Evolutionary conservation across 1,140 invertebrate genomes (phyloP).

Genomic region (Ceratina japonica): DNA sequence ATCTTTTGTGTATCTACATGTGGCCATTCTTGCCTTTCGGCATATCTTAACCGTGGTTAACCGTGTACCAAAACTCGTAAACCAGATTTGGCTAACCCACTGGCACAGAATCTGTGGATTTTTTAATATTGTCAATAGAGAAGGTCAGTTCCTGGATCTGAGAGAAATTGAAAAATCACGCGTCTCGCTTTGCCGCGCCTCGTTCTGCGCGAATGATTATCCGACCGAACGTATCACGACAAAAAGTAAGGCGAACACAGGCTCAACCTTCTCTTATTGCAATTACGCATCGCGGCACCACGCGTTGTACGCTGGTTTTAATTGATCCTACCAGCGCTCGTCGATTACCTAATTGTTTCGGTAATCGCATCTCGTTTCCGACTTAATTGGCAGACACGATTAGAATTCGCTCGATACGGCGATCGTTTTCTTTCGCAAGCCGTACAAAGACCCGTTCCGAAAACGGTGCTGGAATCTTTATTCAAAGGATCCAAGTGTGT

Average conservation of each 20-base stretch:
- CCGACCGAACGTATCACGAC: no score
- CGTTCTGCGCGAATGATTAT: constrained; percentile 7
- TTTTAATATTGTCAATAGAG: not conserved
- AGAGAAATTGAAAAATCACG: not conserved
- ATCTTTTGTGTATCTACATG: no score
- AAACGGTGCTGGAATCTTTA: constrained; percentile 51
- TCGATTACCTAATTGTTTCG: constrained; percentile 21
- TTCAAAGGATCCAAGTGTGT: constrained; percentile 1
- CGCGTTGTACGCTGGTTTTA: constrained; percentile 10
- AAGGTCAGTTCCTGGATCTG: constrained; percentile 27
- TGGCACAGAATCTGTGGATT: constrained; percentile 33
- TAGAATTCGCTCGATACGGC: constrained; percentile 54
- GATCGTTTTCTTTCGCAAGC: constrained; percentile 49
- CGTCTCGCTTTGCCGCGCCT: not conserved
- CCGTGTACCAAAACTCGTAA: no score
- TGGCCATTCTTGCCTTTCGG: no score
- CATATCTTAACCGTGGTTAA: no score
- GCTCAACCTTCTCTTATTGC: not conserved
- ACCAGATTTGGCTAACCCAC: constrained; percentile 38
- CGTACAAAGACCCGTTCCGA: constrained; percentile 30
- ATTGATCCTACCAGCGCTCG: constrained; percentile 13
- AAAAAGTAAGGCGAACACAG: not conserved
- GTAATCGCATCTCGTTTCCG: constrained; percentile 26
- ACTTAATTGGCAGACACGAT: constrained; percentile 47
- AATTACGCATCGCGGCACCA: not conserved